Conservation (phyloP, 1,140 invertebrate genomes). For the Drosophila lowei region DNA sequence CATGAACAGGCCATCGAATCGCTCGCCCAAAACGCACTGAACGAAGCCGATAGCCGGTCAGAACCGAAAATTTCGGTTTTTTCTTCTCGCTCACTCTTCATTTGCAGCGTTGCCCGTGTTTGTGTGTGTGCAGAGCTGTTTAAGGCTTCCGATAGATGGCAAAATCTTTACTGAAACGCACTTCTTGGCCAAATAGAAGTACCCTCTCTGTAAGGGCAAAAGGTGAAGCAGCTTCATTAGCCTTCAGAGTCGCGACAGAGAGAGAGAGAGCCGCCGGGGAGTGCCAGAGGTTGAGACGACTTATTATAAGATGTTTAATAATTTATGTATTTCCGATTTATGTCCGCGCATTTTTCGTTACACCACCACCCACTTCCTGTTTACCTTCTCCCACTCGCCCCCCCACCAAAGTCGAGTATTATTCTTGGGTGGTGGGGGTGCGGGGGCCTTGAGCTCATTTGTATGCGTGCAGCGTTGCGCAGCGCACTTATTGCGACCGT, state of each 20-base stretch:
- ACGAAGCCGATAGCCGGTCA: too few species aligned
- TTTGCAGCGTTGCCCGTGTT: too few species aligned
- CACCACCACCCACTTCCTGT: constrained; percentile 28
- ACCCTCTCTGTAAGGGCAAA: too few species aligned
- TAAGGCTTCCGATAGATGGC: too few species aligned
- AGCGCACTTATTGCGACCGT: constrained; percentile 74
- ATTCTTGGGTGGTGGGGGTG: constrained; percentile 3
- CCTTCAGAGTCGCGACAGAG: constrained; percentile 1
- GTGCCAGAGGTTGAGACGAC: constrained; percentile 41
- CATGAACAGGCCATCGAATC: too few species aligned
- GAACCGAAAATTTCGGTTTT: too few species aligned
- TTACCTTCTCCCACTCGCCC: constrained; percentile 11
- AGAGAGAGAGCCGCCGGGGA: constrained; percentile 1
- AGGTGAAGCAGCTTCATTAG: constrained; percentile 55
- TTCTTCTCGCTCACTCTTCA: too few species aligned
- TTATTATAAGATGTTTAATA: constrained; percentile 75
- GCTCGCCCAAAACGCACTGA: too few species aligned
- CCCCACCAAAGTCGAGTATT: constrained; percentile 6
- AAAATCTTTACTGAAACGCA: too few species aligned
- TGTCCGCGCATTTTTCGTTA: constrained; percentile 70
- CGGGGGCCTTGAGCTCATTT: constrained; percentile 53
- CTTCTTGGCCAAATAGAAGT: too few species aligned
- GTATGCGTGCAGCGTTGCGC: constrained; percentile 78
- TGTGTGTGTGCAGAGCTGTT: too few species aligned
- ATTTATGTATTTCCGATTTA: constrained; percentile 81